A percentile compares a stretch with the other conserved stretches of the same genome.
Conservation (phyloP, 2,113 vertebrate species). For the Thomomys bottae region DNA sequence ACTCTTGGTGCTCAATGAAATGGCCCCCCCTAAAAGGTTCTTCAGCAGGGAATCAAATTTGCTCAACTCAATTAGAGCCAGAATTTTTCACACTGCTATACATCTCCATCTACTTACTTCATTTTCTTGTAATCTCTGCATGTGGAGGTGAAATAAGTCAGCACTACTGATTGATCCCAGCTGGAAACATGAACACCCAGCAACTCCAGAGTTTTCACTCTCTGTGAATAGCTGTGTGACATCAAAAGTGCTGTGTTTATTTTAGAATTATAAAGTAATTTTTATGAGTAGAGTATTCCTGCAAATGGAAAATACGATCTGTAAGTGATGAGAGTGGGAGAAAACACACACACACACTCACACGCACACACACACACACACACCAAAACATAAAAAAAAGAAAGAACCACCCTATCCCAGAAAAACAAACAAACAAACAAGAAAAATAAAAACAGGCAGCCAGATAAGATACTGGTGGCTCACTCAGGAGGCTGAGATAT, state of each 20-base stretch:
- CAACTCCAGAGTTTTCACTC: neutral
- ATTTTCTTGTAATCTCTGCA: too few relatives aligned
- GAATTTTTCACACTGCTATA: neutral
- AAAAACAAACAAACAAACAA: too few relatives aligned
- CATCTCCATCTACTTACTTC: fast-evolving
- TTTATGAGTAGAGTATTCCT: neutral
- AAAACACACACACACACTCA: too few relatives aligned
- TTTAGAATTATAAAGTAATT: neutral
- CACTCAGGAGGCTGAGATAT: too few relatives aligned
- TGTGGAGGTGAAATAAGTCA: neutral
- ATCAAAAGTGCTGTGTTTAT: neutral
- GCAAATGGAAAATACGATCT: neutral
- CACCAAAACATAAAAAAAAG: too few relatives aligned
- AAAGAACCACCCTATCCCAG: too few relatives aligned
- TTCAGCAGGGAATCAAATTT: neutral
- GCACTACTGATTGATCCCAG: neutral
- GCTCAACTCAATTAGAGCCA: neutral
- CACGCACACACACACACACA: too few relatives aligned
- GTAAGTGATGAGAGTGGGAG: neutral
- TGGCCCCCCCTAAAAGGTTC: neutral
- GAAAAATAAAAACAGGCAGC: too few relatives aligned
- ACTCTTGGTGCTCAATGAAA: too few relatives aligned
- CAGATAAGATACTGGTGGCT: too few relatives aligned
- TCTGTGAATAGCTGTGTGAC: neutral
- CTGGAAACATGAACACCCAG: too few relatives aligned